Conservation (phyloP, 2,888 invertebrate species). For the Drosophila emarginata region DNA sequence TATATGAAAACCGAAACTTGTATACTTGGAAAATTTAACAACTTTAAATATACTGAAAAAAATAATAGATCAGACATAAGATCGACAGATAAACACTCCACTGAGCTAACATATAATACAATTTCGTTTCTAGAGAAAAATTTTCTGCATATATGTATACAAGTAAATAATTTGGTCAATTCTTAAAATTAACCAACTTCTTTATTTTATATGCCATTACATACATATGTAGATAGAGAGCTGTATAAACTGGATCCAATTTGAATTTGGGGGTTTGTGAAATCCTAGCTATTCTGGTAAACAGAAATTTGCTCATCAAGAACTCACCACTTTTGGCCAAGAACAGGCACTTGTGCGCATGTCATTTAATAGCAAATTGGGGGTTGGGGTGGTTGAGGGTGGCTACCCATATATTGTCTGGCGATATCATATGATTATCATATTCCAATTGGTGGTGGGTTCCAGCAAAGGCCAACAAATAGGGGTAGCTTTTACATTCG, state of each 20-base stretch:
- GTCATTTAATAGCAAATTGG: slow-evolving; percentile 27
- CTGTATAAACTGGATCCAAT: slow-evolving; percentile 13
- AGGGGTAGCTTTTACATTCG: slow-evolving; percentile 69
- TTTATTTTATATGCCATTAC: too few species aligned
- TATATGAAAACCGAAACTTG: too few species aligned
- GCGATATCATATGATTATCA: slow-evolving; percentile 70
- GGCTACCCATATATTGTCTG: not conserved
- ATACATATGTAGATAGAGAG: not conserved
- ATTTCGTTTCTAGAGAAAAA: too few species aligned
- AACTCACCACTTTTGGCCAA: slow-evolving; percentile 47
- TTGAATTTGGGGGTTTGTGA: slow-evolving; percentile 4
- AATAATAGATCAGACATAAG: too few species aligned
- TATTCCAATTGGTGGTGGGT: slow-evolving; percentile 75
- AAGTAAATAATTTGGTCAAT: too few species aligned
- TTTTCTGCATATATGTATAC: too few species aligned
- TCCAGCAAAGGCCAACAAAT: slow-evolving; percentile 57
- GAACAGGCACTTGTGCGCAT: slow-evolving; percentile 56
- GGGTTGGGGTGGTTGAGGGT: slow-evolving; percentile 20
- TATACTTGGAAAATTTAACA: too few species aligned
- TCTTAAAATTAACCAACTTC: too few species aligned
- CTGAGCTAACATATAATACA: too few species aligned
- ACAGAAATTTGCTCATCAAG: not conserved
- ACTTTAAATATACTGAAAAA: too few species aligned
- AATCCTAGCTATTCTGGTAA: not conserved
- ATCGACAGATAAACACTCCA: too few species aligned